Evolutionary conservation across 2,888 invertebrate genomes (phyloP).

Genomic region (Macrophya alboannulata): DNA sequence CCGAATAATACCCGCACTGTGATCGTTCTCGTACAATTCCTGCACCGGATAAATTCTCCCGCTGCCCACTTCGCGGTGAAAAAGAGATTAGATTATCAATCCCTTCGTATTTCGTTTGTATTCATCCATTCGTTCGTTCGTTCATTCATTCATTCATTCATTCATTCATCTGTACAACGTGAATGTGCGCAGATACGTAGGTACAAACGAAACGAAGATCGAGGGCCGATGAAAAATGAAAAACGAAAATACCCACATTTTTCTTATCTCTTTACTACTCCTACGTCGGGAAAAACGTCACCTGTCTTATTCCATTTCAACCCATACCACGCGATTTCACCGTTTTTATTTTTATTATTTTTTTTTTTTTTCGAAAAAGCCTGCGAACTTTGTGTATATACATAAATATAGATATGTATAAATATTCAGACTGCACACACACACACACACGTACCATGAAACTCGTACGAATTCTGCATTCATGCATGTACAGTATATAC

Average conservation of each 20-base stretch:
- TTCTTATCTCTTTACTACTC: slow-evolving; percentile 29
- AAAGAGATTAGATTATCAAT: slow-evolving; percentile 46
- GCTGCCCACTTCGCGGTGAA: slow-evolving; percentile 30
- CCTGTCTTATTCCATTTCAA: slow-evolving; percentile 37
- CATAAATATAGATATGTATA: not conserved
- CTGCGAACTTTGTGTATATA: not conserved
- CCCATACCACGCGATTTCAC: not conserved
- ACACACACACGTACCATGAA: too few species aligned
- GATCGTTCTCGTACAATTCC: not conserved
- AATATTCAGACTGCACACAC: not conserved
- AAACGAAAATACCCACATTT: not conserved
- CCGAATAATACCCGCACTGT: not conserved
- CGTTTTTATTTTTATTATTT: not conserved
- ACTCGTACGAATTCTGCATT: too few species aligned
- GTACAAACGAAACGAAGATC: not conserved
- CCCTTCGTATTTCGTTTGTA: not conserved
- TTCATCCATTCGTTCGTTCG: not conserved
- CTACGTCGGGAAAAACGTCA: slow-evolving; percentile 42
- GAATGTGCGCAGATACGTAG: not conserved
- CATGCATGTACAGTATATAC: not conserved
- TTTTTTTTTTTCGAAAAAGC: not conserved
- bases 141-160: not conserved
- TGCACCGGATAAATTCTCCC: not conserved
- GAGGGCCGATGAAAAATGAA: slow-evolving; percentile 10
- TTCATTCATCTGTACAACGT: not conserved